A percentile compares a stretch with the other conserved stretches of the same genome.
Conservation (phyloP, 2,888 invertebrate genomes). For the Tipula confusa region DNA sequence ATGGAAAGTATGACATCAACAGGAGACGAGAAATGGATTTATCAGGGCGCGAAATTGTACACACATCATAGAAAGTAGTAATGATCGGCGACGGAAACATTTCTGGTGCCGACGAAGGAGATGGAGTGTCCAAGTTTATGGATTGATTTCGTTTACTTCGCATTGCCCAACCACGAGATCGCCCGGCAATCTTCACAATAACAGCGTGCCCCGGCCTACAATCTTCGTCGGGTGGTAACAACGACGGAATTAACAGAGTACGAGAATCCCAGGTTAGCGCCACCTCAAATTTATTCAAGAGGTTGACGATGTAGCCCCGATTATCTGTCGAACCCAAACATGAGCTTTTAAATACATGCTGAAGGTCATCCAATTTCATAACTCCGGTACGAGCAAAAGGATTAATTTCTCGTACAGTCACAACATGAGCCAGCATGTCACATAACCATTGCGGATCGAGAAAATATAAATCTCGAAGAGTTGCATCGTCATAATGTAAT, state of each 20-base stretch:
- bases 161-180: constrained; percentile 64
- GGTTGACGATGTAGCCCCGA: constrained; percentile 72
- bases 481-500: constrained; percentile 91
- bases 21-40: constrained; percentile 69
- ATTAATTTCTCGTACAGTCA: constrained; percentile 95
- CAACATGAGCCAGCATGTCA: constrained; percentile 94
- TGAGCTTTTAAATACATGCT: constrained; percentile 87
- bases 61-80: constrained; percentile 43
- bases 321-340: constrained; percentile 66
- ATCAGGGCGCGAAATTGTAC: constrained; percentile 51
- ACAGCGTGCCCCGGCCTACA: constrained; percentile 43
- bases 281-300: constrained; percentile 95
- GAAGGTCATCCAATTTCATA: constrained; percentile 90
- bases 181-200: constrained; percentile 43
- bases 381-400: constrained; percentile 89
- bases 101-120: neutral
- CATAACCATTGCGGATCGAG: constrained; percentile 98
- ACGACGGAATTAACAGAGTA: constrained; percentile 84
- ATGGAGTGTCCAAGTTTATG: neutral
- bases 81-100: neutral
- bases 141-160: constrained; percentile 51
- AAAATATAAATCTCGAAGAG: constrained; percentile 91
- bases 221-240: constrained; percentile 78
- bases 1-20: constrained; percentile 94
- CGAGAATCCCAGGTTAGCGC: constrained; percentile 94